Conservation (phyloP, 1,140 invertebrate genomes). For the Anoplophora glabripennis region DNA sequence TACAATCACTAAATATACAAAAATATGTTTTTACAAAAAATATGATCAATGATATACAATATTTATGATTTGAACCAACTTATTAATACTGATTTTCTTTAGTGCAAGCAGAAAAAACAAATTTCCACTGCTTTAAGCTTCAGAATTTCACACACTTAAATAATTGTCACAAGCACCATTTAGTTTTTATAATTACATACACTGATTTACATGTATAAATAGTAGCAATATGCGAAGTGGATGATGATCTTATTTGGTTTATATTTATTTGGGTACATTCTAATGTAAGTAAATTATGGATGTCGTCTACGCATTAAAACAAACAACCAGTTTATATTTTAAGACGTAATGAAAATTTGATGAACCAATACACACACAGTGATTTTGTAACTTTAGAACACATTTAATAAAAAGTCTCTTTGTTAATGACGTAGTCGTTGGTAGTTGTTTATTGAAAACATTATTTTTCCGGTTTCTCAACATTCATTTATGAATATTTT, state of each 20-base stretch:
- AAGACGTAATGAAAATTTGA: not conserved
- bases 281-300: constrained; percentile 28
- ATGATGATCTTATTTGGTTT: constrained; percentile 29
- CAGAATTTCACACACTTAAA: constrained; percentile 25
- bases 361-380: not conserved
- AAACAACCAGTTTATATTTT: not conserved
- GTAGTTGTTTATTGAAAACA: too few species aligned
- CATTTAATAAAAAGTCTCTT: not conserved
- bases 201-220: constrained; percentile 29
- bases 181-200: constrained; percentile 31
- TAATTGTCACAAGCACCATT: constrained; percentile 36
- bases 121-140: constrained; percentile 22
- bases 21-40: constrained; percentile 34
- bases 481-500: not conserved
- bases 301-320: not conserved
- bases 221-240: constrained; percentile 19
- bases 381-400: not conserved
- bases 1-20: constrained; percentile 31
- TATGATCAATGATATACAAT: constrained; percentile 27
- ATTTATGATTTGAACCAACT: constrained; percentile 32
- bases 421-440: not conserved
- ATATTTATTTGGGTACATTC: constrained; percentile 30
- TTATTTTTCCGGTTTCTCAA: too few species aligned
- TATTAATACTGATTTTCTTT: constrained; percentile 37
- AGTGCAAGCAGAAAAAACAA: constrained; percentile 29